Base-by-base conservation (phyloP, 2,113 vertebrate genomes). In the Puntigrus tetrazona region DNA sequence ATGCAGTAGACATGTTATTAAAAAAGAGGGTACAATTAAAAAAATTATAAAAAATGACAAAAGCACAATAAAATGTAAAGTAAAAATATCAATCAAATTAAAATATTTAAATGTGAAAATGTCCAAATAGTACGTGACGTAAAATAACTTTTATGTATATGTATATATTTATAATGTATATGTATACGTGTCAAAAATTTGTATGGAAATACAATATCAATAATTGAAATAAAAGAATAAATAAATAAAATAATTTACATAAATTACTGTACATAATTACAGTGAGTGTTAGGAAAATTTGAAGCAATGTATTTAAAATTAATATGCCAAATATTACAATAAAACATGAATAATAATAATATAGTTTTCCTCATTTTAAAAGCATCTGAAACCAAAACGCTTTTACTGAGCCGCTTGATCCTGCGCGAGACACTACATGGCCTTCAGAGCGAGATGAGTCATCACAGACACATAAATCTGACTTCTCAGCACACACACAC, bases 371-470 rank as follows among this genome's bases (percentile, higher is more conserved):
- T 52, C 41, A 43, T 43, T 43, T 27, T 61, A 27, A 20, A 65
- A 36, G 7, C 31, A 67, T 67, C 31, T 67, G 31, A 34, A 67
- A 34, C 31, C 34, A 67, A 67, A 67, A 67, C 34, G 16, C 4
- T 31, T 75, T 50, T 16, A 27, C 9, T 50, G 7, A 50, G 73
- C 41, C 22, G 50, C 45, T n/a, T 50, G 8, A n/a, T 72, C 52
- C 73, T 13, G 72, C 8, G 18, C 41, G 52, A 83, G 61, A 67
- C 47, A 57, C 27, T 61, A 55, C 38, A 47, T 14, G 57, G 74
- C 47, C 34, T 76, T 79, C 47, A 27, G 61, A 57, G 61, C 13
- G 11, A 50, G 31, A 45, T 69, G 47, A 85, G 81, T 69, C 43
- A 63, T 43, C 41, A 79, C 63, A 50, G 36, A 1, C 11, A 6